phyloP scores from a whole-genome alignment of 2,797 vertebrate species.

The Leucoraja ocellata region DNA sequence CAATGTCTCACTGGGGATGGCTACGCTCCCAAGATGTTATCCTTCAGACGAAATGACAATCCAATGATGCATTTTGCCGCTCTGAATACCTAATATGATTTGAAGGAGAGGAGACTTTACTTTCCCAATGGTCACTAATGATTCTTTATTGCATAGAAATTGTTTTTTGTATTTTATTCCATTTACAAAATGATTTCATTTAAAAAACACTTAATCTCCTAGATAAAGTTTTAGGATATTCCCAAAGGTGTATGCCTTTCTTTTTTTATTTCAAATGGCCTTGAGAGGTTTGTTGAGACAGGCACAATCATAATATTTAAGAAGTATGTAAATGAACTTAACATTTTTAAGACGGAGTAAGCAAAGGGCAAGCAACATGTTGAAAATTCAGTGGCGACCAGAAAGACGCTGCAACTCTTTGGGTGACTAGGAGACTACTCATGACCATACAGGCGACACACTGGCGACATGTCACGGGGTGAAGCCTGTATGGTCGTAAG shows the following conservation, averaged over 20 bases:
- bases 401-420: too few species aligned
- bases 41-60: background rate
- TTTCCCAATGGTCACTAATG: background rate
- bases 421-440: too few species aligned
- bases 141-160: background rate
- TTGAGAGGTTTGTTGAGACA: background rate
- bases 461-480: too few species aligned
- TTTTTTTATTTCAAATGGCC: background rate
- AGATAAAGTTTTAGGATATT: background rate
- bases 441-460: too few species aligned
- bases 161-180: background rate
- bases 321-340: too few species aligned
- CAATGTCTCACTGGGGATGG: background rate
- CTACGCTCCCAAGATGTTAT: background rate
- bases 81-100: background rate
- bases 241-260: background rate
- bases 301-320: too few species aligned
- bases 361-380: too few species aligned
- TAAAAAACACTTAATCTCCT: background rate
- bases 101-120: too few species aligned
- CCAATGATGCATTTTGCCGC: background rate
- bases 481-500: too few species aligned
- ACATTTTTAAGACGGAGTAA: too few species aligned
- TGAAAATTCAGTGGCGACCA: too few species aligned
- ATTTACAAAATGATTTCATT: background rate